A percentile compares a stretch with the other conserved stretches of the same genome.
Evolutionary conservation across 2,888 invertebrate species (phyloP).

Genomic region (Unio delphinus): DNA sequence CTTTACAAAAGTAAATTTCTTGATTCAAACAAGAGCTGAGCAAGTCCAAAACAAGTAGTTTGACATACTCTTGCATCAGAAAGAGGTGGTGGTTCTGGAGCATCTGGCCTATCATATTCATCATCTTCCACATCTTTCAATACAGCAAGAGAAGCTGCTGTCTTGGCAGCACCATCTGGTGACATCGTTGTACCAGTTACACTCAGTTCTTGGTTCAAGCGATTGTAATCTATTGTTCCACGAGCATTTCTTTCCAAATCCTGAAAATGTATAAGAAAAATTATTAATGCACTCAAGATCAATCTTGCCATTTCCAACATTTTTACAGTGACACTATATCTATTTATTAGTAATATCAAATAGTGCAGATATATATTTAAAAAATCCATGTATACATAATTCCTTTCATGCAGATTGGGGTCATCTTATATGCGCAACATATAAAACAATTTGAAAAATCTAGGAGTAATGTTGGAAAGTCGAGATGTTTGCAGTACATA

Average conservation of each 20-base stretch:
- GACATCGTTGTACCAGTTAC: conserved; percentile 55
- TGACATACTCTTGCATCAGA: neutral
- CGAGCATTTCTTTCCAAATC: conserved; percentile 58
- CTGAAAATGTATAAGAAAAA: conserved; percentile 24
- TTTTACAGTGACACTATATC: neutral
- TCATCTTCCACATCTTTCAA: conserved; percentile 47
- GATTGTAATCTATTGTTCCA: conserved; percentile 61
- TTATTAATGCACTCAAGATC: neutral
- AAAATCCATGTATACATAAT: no score
- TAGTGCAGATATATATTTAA: no score
- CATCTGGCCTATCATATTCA: conserved; percentile 3
- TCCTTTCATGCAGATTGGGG: no score
- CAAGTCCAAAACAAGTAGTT: no score
- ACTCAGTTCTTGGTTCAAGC: conserved; percentile 62
- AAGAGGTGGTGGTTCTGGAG: conserved; percentile 2
- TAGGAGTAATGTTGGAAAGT: no score
- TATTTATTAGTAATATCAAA: no score
- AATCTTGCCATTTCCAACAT: neutral
- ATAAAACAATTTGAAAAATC: no score
- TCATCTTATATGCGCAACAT: no score
- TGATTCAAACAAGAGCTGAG: no score
- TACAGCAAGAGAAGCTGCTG: conserved; percentile 39
- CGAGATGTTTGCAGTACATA: no score
- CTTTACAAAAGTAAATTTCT: no score
- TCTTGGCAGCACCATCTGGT: conserved; percentile 44